Evolutionary conservation across 2,888 invertebrate genomes (phyloP).

Genomic region (Epistrophella euchroma): DNA sequence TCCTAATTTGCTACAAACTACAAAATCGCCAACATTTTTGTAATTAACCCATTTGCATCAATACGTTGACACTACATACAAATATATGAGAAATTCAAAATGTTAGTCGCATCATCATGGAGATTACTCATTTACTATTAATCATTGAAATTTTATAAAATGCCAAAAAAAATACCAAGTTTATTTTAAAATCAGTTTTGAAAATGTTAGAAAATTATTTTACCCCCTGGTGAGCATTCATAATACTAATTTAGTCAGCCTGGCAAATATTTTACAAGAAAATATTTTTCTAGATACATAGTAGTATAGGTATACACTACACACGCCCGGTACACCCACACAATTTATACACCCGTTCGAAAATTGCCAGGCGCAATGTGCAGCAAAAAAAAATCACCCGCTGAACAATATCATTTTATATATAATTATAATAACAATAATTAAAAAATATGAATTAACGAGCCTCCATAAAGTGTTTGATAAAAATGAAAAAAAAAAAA

Average conservation of each 20-base stretch:
- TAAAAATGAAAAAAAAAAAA: no score
- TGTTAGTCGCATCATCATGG: constrained; percentile 37
- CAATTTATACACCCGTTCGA: constrained; percentile 2
- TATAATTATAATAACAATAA: constrained; percentile 66
- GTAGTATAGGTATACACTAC: background rate
- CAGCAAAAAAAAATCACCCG: background rate
- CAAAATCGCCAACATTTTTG: constrained; percentile 38
- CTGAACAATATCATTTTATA: constrained; percentile 48
- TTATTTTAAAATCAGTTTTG: constrained; percentile 36
- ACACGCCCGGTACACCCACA: constrained; percentile 26
- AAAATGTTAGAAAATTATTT: constrained; percentile 8
- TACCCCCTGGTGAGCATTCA: constrained; percentile 20
- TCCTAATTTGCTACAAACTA: constrained; percentile 42
- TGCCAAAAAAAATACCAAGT: constrained; percentile 9
- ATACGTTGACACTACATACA: constrained; percentile 45
- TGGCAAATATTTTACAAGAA: constrained; percentile 10
- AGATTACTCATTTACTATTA: constrained; percentile 68
- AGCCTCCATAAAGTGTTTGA: constrained; percentile 55
- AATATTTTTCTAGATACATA: background rate
- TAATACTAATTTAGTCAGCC: constrained; percentile 39
- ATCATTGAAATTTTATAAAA: constrained; percentile 39
- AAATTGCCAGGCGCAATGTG: background rate
- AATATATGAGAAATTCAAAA: constrained; percentile 50
- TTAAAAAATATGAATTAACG: constrained; percentile 49
- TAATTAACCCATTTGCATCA: constrained; percentile 71